Evolutionary conservation across 2,888 invertebrate species (phyloP).

Genomic region (Microctonus aethiopoides): DNA sequence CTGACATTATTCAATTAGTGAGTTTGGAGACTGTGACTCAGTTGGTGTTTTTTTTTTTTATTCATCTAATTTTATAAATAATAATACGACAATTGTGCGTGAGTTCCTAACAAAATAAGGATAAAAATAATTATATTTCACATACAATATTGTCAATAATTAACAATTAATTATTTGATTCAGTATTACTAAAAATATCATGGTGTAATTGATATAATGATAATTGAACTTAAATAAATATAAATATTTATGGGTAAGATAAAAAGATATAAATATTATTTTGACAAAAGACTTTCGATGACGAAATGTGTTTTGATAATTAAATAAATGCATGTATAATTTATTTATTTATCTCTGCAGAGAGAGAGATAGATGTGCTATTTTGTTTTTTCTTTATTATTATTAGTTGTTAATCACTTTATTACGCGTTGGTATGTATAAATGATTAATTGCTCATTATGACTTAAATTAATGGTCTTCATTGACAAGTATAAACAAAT

Average conservation of each 20-base stretch:
- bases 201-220: background rate
- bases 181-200: background rate
- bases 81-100: background rate
- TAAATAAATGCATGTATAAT: too few species aligned
- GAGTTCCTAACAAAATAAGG: background rate
- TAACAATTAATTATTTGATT: constrained; percentile 13
- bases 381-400: background rate
- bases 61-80: background rate
- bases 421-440: background rate
- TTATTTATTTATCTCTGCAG: background rate
- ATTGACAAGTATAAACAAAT: constrained; percentile 6
- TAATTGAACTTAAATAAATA: background rate
- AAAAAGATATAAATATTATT: background rate
- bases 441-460: background rate
- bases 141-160: too few species aligned
- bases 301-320: constrained; percentile 1
- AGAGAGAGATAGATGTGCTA: background rate
- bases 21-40: constrained; percentile 56
- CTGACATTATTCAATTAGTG: constrained; percentile 49
- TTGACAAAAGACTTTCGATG: constrained; percentile 10
- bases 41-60: background rate
- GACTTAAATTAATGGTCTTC: constrained; percentile 1
- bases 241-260: background rate
- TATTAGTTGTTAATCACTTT: background rate
- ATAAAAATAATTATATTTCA: too few species aligned